phyloP scores from a whole-genome alignment of 2,113 vertebrate genomes.

The Aleadryas rufinucha region DNA sequence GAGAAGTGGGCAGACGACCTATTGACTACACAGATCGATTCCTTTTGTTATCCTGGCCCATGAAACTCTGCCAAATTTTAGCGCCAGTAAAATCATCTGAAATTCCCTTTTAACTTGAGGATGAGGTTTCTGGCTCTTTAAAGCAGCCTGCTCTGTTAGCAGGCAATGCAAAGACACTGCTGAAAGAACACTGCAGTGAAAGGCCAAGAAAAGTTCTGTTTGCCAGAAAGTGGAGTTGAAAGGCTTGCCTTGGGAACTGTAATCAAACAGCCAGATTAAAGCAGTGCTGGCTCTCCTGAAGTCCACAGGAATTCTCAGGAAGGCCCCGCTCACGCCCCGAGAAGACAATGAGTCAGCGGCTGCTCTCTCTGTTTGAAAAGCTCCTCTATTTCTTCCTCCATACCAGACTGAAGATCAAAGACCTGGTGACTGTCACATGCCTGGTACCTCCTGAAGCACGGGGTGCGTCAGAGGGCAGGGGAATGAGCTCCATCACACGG shows the following conservation, averaged over 20 bases:
- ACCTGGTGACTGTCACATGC: neutral
- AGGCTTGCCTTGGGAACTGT: constrained; percentile 5
- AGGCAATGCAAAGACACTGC: constrained; percentile 28
- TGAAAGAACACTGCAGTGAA: constrained; percentile 14
- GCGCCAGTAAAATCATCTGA: neutral
- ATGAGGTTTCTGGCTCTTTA: constrained; percentile 29
- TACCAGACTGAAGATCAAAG: neutral
- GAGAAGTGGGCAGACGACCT: neutral
- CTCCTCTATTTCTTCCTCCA: neutral
- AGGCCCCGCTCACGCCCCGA: neutral
- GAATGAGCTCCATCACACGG: neutral
- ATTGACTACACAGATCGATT: constrained; percentile 33
- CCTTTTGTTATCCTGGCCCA: constrained; percentile 17
- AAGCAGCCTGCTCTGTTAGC: neutral
- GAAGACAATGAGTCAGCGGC: constrained; percentile 7
- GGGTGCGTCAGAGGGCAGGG: neutral
- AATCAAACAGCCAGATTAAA: constrained; percentile 44
- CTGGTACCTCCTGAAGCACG: neutral
- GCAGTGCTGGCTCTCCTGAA: neutral
- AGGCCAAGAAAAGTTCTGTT: constrained; percentile 40
- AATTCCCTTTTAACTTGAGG: constrained; percentile 21
- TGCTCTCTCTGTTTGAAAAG: neutral
- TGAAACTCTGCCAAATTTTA: constrained; percentile 37
- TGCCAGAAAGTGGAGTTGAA: constrained; percentile 45
- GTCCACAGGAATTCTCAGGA: constrained; percentile 36